phyloP scores from a whole-genome alignment of 2,888 invertebrate species.

The Agrochola litura region DNA sequence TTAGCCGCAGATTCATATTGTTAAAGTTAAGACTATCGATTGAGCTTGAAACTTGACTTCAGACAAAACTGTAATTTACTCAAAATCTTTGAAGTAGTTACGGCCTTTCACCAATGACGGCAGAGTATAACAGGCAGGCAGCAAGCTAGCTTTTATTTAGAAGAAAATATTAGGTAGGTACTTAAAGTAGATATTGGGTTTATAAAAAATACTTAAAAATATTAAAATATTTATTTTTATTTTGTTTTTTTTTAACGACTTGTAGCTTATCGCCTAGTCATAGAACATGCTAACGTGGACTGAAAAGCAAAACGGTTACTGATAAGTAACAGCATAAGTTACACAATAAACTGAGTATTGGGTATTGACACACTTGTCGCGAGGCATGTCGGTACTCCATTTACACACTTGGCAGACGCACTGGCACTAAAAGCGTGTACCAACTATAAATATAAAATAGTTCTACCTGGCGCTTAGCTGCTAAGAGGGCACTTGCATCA shows the following conservation, averaged over 20 bases:
- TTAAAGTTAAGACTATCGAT: too few species aligned
- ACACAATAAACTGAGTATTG: conserved; percentile 52
- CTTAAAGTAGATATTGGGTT: too few species aligned
- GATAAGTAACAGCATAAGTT: conserved; percentile 55
- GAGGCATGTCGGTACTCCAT: conserved; percentile 61
- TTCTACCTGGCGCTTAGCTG: conserved; percentile 60
- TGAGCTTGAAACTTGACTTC: too few species aligned
- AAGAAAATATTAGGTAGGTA: neutral
- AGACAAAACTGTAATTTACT: too few species aligned
- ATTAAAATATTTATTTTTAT: neutral
- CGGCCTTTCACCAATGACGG: too few species aligned
- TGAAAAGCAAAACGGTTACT: conserved; percentile 31
- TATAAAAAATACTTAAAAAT: too few species aligned
- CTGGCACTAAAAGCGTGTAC: conserved; percentile 67
- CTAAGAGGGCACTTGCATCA: conserved; percentile 29
- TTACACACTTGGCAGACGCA: conserved; percentile 77
- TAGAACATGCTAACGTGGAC: conserved; percentile 9
- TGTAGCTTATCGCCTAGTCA: conserved; percentile 3
- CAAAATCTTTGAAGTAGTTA: too few species aligned
- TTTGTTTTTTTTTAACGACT: neutral
- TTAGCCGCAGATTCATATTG: too few species aligned
- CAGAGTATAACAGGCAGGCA: neutral
- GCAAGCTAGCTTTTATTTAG: neutral
- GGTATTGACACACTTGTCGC: conserved; percentile 68
- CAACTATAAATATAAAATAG: conserved; percentile 66